A percentile compares a stretch with the other conserved stretches of the same genome.
These are phyloP conservation scores for Falco novaeseelandiae DNA, from an alignment of 2,797 vertebrate species.

Conservation along the genomic window DNA sequence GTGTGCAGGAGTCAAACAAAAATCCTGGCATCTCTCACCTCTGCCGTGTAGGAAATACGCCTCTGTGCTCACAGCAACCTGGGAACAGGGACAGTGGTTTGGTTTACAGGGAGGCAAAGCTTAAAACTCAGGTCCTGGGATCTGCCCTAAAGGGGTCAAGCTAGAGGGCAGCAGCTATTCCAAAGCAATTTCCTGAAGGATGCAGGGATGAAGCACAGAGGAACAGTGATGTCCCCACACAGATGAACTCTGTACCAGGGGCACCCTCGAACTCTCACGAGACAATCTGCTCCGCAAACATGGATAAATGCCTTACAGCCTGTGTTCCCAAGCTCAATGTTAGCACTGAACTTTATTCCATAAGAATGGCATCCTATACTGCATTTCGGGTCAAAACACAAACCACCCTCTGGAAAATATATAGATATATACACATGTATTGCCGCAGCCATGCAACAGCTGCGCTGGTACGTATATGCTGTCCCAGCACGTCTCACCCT, in stretches of 20 bases:
- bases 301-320: neutral
- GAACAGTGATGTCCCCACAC: neutral
- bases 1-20: neutral
- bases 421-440: neutral
- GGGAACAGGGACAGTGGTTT: neutral
- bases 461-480: neutral
- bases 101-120: neutral
- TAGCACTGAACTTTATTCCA: neutral
- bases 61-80: neutral
- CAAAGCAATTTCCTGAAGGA: neutral
- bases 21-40: neutral
- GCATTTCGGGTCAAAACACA: neutral
- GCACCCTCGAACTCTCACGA: accelerated
- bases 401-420: neutral
- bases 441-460: neutral
- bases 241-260: neutral
- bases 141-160: neutral
- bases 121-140: neutral
- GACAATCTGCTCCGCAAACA: neutral
- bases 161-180: neutral
- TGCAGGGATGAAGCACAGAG: neutral
- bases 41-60: accelerated
- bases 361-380: neutral
- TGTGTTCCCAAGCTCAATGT: neutral
- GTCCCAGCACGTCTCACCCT: neutral